These are phyloP conservation scores for Nematolebias whitei DNA, from an alignment of 2,113 vertebrate genomes.

Conservation along the genomic window DNA sequence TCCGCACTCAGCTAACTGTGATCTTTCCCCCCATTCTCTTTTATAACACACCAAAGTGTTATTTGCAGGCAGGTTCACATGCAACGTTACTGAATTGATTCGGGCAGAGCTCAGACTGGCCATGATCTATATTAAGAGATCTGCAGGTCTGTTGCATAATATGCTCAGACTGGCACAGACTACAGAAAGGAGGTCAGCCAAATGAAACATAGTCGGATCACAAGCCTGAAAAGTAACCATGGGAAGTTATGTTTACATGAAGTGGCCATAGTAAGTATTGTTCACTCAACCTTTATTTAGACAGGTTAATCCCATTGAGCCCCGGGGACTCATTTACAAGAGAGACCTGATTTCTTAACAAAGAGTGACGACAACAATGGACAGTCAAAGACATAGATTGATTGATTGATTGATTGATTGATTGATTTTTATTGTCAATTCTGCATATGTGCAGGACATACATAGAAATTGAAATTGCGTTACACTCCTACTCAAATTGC, in stretches of 20 bases:
- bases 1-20: conserved; percentile 8
- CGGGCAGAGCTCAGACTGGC: conserved; percentile 6
- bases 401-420: too few species aligned
- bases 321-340: too few species aligned
- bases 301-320: too few species aligned
- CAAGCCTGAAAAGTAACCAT: neutral
- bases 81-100: conserved; percentile 22
- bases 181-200: conserved; percentile 6
- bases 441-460: too few species aligned
- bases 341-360: too few species aligned
- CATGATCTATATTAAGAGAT: conserved; percentile 31
- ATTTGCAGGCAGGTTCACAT: conserved; percentile 17
- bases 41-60: conserved; percentile 28
- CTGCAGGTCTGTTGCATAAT: conserved; percentile 36
- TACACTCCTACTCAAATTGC: too few species aligned
- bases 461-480: too few species aligned
- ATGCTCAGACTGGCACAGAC: conserved; percentile 4
- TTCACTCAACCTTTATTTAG: too few species aligned
- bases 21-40: conserved; percentile 23
- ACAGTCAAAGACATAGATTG: too few species aligned
- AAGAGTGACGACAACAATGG: too few species aligned
- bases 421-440: too few species aligned
- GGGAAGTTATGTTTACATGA: conserved; percentile 6
- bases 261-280: neutral
- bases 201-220: conserved; percentile 4